A percentile compares a stretch with the other conserved stretches of the same genome.
Evolutionary conservation across 1,140 invertebrate species (phyloP).

Genomic region (Bemisia tabaci): DNA sequence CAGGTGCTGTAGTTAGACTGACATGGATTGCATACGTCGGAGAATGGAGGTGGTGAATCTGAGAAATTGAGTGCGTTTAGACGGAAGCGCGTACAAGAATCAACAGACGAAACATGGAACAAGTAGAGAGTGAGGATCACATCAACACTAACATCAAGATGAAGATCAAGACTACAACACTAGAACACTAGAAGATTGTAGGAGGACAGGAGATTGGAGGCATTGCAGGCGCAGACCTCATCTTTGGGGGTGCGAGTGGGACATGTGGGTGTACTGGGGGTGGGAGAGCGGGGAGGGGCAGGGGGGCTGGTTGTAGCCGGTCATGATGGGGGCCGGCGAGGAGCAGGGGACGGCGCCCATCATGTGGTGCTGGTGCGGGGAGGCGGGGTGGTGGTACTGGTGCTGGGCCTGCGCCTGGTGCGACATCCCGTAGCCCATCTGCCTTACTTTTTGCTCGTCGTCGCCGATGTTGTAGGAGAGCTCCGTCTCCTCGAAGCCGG

Average conservation of each 20-base stretch:
- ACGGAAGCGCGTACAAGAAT: too few species aligned
- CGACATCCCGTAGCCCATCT: slow-evolving; percentile 69
- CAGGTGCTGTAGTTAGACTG: too few species aligned
- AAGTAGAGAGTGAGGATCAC: too few species aligned
- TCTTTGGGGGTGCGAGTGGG: slow-evolving; percentile 54
- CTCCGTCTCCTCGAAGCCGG: slow-evolving; percentile 96
- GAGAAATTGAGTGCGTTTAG: too few species aligned
- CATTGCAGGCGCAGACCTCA: too few species aligned
- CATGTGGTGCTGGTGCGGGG: slow-evolving; percentile 24
- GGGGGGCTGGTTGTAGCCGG: slow-evolving; percentile 39
- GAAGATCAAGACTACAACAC: too few species aligned
- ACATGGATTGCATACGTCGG: too few species aligned
- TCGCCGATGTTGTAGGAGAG: slow-evolving; percentile 90
- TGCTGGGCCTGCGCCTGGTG: slow-evolving; percentile 40
- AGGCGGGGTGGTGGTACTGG: slow-evolving; percentile 38
- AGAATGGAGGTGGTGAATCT: too few species aligned
- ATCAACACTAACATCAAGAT: too few species aligned
- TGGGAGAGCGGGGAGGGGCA: slow-evolving; percentile 44
- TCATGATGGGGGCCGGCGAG: slow-evolving; percentile 37
- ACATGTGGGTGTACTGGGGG: slow-evolving; percentile 41
- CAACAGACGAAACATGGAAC: too few species aligned
- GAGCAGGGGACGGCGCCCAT: slow-evolving; percentile 38
- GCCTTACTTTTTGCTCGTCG: slow-evolving; percentile 91
- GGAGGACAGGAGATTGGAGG: too few species aligned
- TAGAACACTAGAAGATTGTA: too few species aligned